phyloP scores from a whole-genome alignment of 2,888 invertebrate genomes.

The Trachelus iudaicus region DNA sequence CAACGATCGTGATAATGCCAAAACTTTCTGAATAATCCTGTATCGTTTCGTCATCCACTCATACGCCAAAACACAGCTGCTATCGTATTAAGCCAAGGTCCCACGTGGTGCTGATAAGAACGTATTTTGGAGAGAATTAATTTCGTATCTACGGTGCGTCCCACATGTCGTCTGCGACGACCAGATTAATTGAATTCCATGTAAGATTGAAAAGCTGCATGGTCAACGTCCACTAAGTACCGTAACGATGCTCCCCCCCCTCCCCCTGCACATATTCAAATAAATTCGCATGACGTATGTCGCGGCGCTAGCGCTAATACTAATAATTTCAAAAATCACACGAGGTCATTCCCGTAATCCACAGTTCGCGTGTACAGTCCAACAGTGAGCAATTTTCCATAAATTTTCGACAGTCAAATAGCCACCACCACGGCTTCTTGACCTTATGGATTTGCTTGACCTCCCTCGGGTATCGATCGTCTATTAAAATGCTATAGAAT shows the following conservation, averaged over 20 bases:
- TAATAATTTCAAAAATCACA: not conserved
- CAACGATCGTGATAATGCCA: not conserved
- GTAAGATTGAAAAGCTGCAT: conserved; percentile 39
- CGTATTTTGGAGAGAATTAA: conserved; percentile 18
- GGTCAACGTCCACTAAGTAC: not conserved
- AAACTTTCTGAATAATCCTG: not conserved
- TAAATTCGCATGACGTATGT: not conserved
- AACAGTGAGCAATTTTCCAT: not conserved
- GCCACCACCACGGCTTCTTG: not conserved
- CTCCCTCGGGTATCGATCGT: not conserved
- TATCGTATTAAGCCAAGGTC: conserved; percentile 22
- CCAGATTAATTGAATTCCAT: conserved; percentile 60
- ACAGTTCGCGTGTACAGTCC: not conserved
- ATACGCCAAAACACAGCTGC: conserved; percentile 38
- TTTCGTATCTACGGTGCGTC: conserved; percentile 17
- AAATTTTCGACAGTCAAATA: not conserved
- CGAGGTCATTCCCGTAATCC: not conserved
- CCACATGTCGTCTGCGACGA: conserved; percentile 29
- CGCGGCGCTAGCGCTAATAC: not conserved
- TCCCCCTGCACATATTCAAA: not conserved
- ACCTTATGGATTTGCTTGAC: not conserved
- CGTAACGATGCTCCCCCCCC: not conserved
- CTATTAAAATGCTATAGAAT: not conserved
- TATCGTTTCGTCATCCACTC: not conserved
- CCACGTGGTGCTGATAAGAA: conserved; percentile 28